Evolutionary conservation across 2,888 invertebrate species (phyloP).

Genomic region (Drosophila merina): DNA sequence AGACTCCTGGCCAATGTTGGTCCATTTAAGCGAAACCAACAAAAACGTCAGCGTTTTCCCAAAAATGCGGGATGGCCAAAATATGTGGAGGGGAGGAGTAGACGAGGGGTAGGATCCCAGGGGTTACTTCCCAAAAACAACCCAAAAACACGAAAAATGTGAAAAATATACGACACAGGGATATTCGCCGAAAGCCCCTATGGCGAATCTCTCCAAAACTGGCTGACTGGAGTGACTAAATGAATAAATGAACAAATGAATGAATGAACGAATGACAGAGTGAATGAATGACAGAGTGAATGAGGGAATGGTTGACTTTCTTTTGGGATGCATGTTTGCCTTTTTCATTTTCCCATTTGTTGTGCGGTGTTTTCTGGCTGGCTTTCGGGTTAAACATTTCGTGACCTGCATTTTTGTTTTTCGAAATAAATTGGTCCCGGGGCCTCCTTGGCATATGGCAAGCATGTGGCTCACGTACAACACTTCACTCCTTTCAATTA

Average conservation of each 20-base stretch:
- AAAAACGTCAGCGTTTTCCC: slow-evolving; percentile 2
- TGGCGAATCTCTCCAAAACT: slow-evolving; percentile 26
- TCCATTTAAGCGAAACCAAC: slow-evolving; percentile 16
- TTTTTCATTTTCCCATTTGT: slow-evolving; percentile 51
- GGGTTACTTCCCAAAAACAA: slow-evolving; percentile 17
- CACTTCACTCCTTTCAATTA: slow-evolving; percentile 77
- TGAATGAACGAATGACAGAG: slow-evolving; percentile 2
- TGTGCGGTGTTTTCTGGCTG: slow-evolving; percentile 34
- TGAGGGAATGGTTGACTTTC: slow-evolving; percentile 34
- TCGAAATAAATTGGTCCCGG: slow-evolving; percentile 73
- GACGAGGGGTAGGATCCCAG: background rate
- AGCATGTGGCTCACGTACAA: slow-evolving; percentile 78
- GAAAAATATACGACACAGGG: background rate
- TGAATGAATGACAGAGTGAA: background rate
- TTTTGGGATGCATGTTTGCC: slow-evolving; percentile 45
- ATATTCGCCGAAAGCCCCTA: slow-evolving; percentile 22
- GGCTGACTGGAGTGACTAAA: background rate
- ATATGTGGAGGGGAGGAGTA: background rate
- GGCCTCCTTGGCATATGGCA: slow-evolving; percentile 66
- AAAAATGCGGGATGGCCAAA: slow-evolving; percentile 28
- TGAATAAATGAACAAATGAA: slow-evolving; percentile 4
- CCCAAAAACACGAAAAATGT: background rate
- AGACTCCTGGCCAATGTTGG: slow-evolving; percentile 9
- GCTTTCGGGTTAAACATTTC: slow-evolving; percentile 72
- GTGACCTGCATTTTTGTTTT: slow-evolving; percentile 77